Base-by-base conservation (phyloP, 2,797 vertebrate species). In the Enteromius fasciolatus region DNA sequence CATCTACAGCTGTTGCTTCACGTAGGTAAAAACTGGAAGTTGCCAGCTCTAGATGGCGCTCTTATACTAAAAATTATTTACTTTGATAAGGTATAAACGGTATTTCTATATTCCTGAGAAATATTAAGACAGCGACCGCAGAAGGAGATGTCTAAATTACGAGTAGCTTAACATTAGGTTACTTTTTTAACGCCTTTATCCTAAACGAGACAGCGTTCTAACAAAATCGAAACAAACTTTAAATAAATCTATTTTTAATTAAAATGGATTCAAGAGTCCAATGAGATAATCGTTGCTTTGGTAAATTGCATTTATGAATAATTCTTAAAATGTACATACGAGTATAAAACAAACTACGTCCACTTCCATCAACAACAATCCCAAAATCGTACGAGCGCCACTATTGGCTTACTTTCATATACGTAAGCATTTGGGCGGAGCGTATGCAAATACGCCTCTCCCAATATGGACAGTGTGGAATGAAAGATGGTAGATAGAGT, bases 381-480 rank as follows among this genome's bases (percentile, higher is more conserved):
- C 81, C 70, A 72, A 77, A 86, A 80, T 83, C 76, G 33, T 80
- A 67, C 72, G 78, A 77, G 61, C 28, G n/a, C 44, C 33, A 83
- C 85, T 25, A 94, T 94, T 94, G 93, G 93, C 59, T 80, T 52
- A 33, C 64, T 61, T 66, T 52, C 10, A 31, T 0, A 4, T 85
- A 87, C 91, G 92, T 92, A 85, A 78, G 80, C 63, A 20, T 50
- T 72, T 67, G 39, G 85, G 88, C 83, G 81, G 66, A 52, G 72
- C 87, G 92, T 94, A 95, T 95, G 94, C 92, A 94, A 95, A 95
- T 95, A 1, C 7, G 23, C 90, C 83, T 74, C 68, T 78, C 94
- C 93, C 90, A 95, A 95, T 94, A 94, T 94, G 95, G 95, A 93
- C 90, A 90, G 89, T 91, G 90, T 92, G 94, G 94, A 95, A 94